phyloP scores from a whole-genome alignment of 2,888 invertebrate genomes.

The Spisula subtruncata region DNA sequence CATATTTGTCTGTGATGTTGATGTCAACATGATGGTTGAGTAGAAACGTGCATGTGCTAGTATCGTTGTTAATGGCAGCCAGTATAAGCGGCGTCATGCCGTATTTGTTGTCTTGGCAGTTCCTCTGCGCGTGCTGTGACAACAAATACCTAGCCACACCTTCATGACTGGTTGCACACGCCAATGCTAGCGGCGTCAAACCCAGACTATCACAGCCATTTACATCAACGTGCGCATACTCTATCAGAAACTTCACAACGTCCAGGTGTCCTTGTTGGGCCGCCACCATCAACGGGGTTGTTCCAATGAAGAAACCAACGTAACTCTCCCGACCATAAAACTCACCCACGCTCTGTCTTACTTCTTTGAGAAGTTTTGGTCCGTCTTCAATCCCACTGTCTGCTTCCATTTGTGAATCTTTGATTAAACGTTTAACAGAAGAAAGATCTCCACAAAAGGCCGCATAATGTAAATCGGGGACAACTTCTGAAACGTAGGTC shows the following conservation, averaged over 20 bases:
- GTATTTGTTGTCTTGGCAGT: conserved; percentile 72
- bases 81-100: conserved; percentile 79
- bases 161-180: conserved; percentile 35
- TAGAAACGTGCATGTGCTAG: conserved; percentile 52
- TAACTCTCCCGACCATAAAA: conserved; percentile 38
- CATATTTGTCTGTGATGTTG: conserved; percentile 46
- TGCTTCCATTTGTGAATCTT: not conserved
- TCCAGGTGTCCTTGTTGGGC: conserved; percentile 41
- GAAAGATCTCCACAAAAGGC: conserved; percentile 42
- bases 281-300: conserved; percentile 52
- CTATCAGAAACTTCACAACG: conserved; percentile 40
- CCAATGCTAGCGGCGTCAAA: conserved; percentile 34
- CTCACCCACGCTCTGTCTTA: not conserved
- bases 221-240: conserved; percentile 29
- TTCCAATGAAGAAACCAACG: conserved; percentile 40
- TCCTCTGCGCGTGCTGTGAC: conserved; percentile 70
- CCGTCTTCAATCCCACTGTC: conserved; percentile 36
- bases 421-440: conserved; percentile 39
- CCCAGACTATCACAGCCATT: conserved; percentile 41
- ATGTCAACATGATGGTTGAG: conserved; percentile 45
- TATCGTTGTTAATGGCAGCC: conserved; percentile 67
- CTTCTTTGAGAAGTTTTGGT: conserved; percentile 46
- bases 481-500: conserved; percentile 26
- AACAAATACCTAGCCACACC: conserved; percentile 38
- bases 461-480: conserved; percentile 43